Percentiles rank a stretch among this genome's conserved stretches.
These are phyloP conservation scores for Archips xylosteana DNA, from an alignment of 2,888 invertebrate genomes.

Conservation along the genomic window DNA sequence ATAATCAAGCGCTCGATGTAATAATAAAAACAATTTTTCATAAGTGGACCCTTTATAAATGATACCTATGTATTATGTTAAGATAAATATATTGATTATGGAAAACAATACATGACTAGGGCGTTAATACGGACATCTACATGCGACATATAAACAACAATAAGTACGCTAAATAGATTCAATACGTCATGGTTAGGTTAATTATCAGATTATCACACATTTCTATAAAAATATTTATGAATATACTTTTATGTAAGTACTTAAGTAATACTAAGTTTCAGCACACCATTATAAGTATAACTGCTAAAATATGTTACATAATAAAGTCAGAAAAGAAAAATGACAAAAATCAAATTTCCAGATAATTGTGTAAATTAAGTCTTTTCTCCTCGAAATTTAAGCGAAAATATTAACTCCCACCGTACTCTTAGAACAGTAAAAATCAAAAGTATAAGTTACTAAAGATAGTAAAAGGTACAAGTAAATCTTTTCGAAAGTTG, in stretches of 20 bases:
- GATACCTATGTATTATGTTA: background rate
- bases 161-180: constrained; percentile 14
- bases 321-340: background rate
- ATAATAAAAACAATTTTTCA: background rate
- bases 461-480: background rate
- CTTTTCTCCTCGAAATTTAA: no score
- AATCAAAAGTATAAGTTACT: no score
- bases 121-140: constrained; percentile 40
- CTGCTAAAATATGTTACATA: background rate
- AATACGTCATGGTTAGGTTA: constrained; percentile 37
- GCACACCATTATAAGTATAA: background rate
- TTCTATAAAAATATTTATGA: constrained; percentile 11
- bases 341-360: no score
- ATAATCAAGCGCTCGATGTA: background rate
- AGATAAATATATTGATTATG: constrained; percentile 25
- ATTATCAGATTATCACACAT: constrained; percentile 21
- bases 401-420: no score
- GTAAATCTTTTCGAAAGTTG: no score
- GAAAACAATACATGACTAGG: constrained; percentile 44
- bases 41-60: constrained; percentile 1
- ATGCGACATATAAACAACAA: constrained; percentile 33
- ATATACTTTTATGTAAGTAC: background rate
- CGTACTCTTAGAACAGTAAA: no score
- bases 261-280: background rate
- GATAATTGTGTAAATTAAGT: background rate